Evolutionary conservation across 2,797 vertebrate genomes (phyloP), one percentile per base, ranked within the genome.

Genomic region (Eurystomus glaucurus): DNA sequence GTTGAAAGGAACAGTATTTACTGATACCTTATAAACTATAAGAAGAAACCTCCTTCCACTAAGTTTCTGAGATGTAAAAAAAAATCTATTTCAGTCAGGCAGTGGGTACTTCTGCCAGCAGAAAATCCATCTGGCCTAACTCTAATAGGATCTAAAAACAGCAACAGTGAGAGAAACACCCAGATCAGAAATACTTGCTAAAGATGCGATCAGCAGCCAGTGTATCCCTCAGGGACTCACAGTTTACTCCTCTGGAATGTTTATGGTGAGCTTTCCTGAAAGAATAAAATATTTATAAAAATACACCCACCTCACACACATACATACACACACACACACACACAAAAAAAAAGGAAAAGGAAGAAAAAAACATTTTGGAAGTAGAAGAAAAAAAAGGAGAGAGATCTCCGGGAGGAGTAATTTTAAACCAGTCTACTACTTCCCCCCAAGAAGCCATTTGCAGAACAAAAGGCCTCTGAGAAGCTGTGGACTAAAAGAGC

Each of bases 391-490:
- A 77, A 29, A 71, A 14, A 52, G 28, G 11, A 19, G 7, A 14
- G 58, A 86, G 28, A 58, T 68, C n/a, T 92, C 50, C 61, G 29
- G 19, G 48, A 80, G 46, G 61, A 93, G 78, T 11, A 28, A 39
- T 64, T 85, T 95, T 76, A 85, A 90, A 75, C 5, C 14, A 26
- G 39, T 65, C 28, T 71, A 37, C 43, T 90, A 28, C 71, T 93
- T 90, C n/a, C 58, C 52, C 71, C 88, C 9, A 48, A 92, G 55
- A 64, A 91, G 28, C 37, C 10, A 48, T 93, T 95, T 37, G 54
- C 3, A 51, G 80, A 95, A 88, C 74, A 97, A 88, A 96, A 96
- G 46, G 60, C 92, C 76, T 61, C 33, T 88, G 77, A 96, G 95
- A 94, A 95, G 54, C 45, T 60, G 58, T 37, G 81, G 64, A 45